Percentiles rank a stretch among this genome's conserved stretches.
These are phyloP conservation scores for Heterohyrax brucei DNA, from an alignment of 2,797 vertebrate species.

Conservation along the genomic window DNA sequence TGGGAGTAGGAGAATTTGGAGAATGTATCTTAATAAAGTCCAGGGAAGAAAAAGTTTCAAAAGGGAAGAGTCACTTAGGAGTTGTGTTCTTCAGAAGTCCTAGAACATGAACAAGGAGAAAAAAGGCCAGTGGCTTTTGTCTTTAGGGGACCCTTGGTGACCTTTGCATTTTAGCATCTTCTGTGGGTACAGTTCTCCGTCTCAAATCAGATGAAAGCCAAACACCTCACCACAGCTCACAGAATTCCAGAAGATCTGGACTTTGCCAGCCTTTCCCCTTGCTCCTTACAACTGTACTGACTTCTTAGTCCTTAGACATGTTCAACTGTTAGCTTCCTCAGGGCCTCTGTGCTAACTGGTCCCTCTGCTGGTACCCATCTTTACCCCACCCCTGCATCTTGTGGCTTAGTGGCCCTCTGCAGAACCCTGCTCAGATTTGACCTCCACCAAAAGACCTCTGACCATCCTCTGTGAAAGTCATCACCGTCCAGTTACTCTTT, in stretches of 20 bases:
- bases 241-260: neutral
- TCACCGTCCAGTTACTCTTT: neutral
- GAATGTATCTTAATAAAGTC: neutral
- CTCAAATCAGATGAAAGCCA: neutral
- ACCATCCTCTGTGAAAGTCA: neutral
- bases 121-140: neutral
- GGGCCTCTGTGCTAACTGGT: neutral
- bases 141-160: neutral
- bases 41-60: neutral
- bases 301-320: neutral
- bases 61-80: neutral
- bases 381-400: neutral
- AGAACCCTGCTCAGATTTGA: neutral
- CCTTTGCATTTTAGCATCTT: slow-evolving; percentile 24
- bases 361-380: neutral
- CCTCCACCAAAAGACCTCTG: neutral
- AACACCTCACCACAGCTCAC: neutral
- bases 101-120: neutral
- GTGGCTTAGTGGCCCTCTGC: neutral
- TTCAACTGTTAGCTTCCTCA: neutral
- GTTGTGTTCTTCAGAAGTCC: neutral
- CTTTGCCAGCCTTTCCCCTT: neutral
- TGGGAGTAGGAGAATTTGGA: neutral
- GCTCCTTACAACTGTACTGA: neutral
- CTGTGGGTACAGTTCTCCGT: neutral